Percentiles rank a stretch among this genome's conserved stretches.
phyloP scores from a whole-genome alignment of 1,140 invertebrate genomes.

The Yoshiicerus persimilis region DNA sequence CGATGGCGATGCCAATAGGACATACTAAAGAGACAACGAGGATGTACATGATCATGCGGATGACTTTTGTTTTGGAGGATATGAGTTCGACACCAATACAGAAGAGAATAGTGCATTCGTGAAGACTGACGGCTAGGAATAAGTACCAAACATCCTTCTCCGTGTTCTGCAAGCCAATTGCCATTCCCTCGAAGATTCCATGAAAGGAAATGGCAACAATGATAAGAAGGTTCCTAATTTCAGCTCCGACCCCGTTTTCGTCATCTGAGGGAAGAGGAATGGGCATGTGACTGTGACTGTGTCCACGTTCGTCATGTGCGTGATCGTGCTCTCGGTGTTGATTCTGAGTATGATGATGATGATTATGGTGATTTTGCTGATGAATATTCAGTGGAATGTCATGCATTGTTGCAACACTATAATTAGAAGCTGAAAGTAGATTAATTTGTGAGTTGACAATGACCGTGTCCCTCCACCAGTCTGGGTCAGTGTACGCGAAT shows the following conservation, averaged over 20 bases:
- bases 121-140: slow-evolving; percentile 59
- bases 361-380: not conserved
- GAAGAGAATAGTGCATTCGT: slow-evolving; percentile 61
- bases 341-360: not conserved
- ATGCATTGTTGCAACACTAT: slow-evolving; percentile 24
- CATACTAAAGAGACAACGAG: slow-evolving; percentile 54
- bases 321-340: not conserved
- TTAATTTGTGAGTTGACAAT: slow-evolving; percentile 44
- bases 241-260: slow-evolving; percentile 39
- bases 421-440: slow-evolving; percentile 24
- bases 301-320: not conserved
- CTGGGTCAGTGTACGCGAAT: slow-evolving; percentile 43
- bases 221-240: slow-evolving; percentile 57
- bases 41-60: slow-evolving; percentile 53
- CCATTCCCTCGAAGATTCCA: slow-evolving; percentile 69
- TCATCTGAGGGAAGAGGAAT: slow-evolving; percentile 14
- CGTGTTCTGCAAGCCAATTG: slow-evolving; percentile 72
- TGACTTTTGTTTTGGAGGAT: slow-evolving; percentile 51
- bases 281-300: slow-evolving; percentile 49
- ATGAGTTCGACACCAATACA: slow-evolving; percentile 56
- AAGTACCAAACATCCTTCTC: slow-evolving; percentile 59
- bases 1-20: slow-evolving; percentile 55
- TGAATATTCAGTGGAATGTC: slow-evolving; percentile 25
- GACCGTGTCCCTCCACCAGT: slow-evolving; percentile 47
- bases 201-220: slow-evolving; percentile 66